These are phyloP conservation scores for Trachelus troglodyta DNA, from an alignment of 2,888 invertebrate species.

Conservation along the genomic window DNA sequence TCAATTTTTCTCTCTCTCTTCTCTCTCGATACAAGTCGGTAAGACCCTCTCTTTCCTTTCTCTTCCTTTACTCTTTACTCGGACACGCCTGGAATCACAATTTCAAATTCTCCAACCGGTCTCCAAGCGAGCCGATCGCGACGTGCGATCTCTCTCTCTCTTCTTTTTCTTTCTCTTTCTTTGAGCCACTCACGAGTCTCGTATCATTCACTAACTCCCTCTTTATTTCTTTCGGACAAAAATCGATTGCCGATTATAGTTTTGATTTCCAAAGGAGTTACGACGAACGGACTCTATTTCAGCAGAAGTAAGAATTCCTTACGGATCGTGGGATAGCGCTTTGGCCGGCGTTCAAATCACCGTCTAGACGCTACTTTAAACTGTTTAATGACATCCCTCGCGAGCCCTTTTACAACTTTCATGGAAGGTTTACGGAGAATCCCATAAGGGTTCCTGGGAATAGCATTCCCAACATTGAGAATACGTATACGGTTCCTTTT, in stretches of 20 bases:
- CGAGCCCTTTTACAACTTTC: background rate
- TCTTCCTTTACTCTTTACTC: constrained; percentile 33
- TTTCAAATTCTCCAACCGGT: constrained; percentile 46
- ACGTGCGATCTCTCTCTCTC: background rate
- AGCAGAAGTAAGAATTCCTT: background rate
- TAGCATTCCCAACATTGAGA: background rate
- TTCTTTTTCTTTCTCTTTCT: background rate
- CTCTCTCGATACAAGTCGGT: background rate
- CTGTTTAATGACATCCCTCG: constrained; percentile 1
- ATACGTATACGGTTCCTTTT: background rate
- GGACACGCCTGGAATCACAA: constrained; percentile 60
- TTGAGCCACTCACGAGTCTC: background rate
- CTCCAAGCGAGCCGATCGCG: constrained; percentile 16
- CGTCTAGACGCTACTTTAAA: background rate
- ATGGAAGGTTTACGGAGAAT: background rate
- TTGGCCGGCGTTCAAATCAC: background rate
- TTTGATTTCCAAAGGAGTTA: background rate
- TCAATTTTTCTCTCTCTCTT: background rate
- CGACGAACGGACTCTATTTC: background rate
- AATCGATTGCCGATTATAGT: background rate
- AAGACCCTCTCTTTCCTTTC: constrained; percentile 30
- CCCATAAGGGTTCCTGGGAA: background rate
- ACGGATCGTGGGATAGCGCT: background rate
- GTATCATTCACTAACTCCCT: background rate
- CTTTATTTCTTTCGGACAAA: background rate